Evolutionary conservation across 2,888 invertebrate species (phyloP), one percentile per base, ranked within the genome.

Genomic region (Miltochrista miniata): DNA sequence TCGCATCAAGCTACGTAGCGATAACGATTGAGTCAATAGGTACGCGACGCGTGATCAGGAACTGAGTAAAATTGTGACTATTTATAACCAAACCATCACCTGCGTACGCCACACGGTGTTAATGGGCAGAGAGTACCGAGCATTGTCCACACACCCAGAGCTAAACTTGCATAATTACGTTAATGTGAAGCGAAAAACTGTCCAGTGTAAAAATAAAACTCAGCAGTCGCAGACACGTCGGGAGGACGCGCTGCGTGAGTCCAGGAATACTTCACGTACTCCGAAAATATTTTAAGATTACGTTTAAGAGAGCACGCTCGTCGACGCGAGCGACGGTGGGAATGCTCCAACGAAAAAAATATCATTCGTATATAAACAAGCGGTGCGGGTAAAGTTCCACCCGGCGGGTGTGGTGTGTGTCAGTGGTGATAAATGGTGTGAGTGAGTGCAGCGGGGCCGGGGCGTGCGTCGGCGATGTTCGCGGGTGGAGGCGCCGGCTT

Each of bases 401-500:
- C 10, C 13, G 4, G 8, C 12, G 14, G n/a, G 31, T 43, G 15
- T 46, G 36, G 43, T 49, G 18, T 44, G 36, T 48, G 36, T 39
- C 7, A 12, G 38, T 45, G 42, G 8, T 29, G 12, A 13, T 48
- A 33, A 44, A 39, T 45, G 39, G 47, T 56, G 42, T 39, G 18
- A 35, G 30, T 18, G 12, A 48, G 47, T n/a, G 39, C 40, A 18
- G 31, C 37, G 10, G 51, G 54, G 43, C 31, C 14, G 48, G 38
- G 11, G 35, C 11, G 18, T 24, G 48, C 39, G 51, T 35, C 37
- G 43, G 52, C 45, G 45, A 90, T 90, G 90, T 89, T 90, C 55
- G 89, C 89, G 63, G 88, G 89, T 2, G 88, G 88, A 8, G 89
- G 88, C 24, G 88, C 89, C 9, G 89, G 88, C 8, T 88, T 89